Evolutionary conservation across 2,113 vertebrate species (phyloP), one percentile per base, ranked within the genome.

Genomic region (Nesoenas mayeri): DNA sequence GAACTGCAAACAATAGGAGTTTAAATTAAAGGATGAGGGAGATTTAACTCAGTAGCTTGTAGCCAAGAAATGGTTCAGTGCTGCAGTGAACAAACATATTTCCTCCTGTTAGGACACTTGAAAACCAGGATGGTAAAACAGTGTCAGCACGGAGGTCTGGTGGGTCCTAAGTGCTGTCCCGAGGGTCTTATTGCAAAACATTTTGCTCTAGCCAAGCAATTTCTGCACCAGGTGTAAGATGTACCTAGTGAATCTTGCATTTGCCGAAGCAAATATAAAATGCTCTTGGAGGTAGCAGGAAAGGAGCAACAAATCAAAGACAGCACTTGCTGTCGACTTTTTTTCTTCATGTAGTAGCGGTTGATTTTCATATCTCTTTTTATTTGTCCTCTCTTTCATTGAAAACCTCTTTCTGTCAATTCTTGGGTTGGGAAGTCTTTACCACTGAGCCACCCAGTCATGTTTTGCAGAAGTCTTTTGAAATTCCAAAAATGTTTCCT

Each of bases 1-100:
- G 92, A 95, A 92, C 79, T 84, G 65, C 60, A 93, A 95, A 96
- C 88, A 95, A 96, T 93, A 71, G n/a, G 53, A 93, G 47, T 78
- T 86, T 85, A 92, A 95, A 86, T 91, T 88, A 92, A 95, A 91
- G 50, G 79, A 86, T 51, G 56, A 82, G 16, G 48, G 75, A 90
- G n/a, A 85, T 79, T 85, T 95, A 90, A 88, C 71, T 47, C 64
- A 58, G 44, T 75, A 91, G 32, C 44, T 89, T 75, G 53, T 72
- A 61, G 74, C 62, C 91, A 93, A 94, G 36, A 91, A 90, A 47
- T n/a, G 28, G 38, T 79, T 74, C 90, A 77, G 67, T 75, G 36
- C 75, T 85, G 28, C 36, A 89, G 32, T 44, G 62, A 91, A 36
- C 50, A 89, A 92, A 69, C 11, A 29, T 69, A 24, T 48, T 93